These are phyloP conservation scores for Eupelmus urozonus DNA, from an alignment of 2,888 invertebrate genomes.

Conservation along the genomic window DNA sequence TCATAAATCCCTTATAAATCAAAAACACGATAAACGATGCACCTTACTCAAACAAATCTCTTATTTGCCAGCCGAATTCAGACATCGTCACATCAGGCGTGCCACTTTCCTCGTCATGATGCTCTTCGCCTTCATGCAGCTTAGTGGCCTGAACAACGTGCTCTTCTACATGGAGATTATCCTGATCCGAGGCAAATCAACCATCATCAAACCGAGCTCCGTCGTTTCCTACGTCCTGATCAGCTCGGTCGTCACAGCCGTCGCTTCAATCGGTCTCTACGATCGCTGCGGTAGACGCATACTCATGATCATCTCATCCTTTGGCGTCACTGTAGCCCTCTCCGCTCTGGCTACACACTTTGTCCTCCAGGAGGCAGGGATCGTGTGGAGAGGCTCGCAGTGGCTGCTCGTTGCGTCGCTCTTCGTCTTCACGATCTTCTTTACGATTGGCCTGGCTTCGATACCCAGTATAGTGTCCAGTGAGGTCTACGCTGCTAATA, in stretches of 20 bases:
- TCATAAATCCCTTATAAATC: no score
- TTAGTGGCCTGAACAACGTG: slow-evolving; percentile 69
- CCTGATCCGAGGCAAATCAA: slow-evolving; percentile 63
- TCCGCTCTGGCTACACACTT: slow-evolving; percentile 64
- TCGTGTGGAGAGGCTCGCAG: slow-evolving; percentile 62
- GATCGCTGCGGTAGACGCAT: slow-evolving; percentile 70
- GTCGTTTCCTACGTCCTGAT: slow-evolving; percentile 67
- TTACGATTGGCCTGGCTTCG: slow-evolving; percentile 63
- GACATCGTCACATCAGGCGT: slow-evolving; percentile 53
- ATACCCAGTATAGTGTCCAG: slow-evolving; percentile 62
- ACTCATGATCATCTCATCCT: slow-evolving; percentile 66
- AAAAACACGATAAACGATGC: no score
- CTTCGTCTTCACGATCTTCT: slow-evolving; percentile 63
- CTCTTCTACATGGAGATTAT: slow-evolving; percentile 72
- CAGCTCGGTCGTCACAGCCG: slow-evolving; percentile 64
- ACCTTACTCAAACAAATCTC: no score
- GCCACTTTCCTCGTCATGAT: slow-evolving; percentile 65
- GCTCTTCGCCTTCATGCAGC: slow-evolving; percentile 69
- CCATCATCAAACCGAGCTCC: slow-evolving; percentile 64
- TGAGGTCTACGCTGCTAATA: slow-evolving; percentile 62
- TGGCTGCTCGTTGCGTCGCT: slow-evolving; percentile 66
- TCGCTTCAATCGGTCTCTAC: slow-evolving; percentile 64
- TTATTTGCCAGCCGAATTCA: slow-evolving; percentile 49
- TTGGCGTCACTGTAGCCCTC: slow-evolving; percentile 63
- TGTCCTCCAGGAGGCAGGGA: slow-evolving; percentile 59